phyloP scores from a whole-genome alignment of 2,888 invertebrate species.

The Hylaea fasciaria region DNA sequence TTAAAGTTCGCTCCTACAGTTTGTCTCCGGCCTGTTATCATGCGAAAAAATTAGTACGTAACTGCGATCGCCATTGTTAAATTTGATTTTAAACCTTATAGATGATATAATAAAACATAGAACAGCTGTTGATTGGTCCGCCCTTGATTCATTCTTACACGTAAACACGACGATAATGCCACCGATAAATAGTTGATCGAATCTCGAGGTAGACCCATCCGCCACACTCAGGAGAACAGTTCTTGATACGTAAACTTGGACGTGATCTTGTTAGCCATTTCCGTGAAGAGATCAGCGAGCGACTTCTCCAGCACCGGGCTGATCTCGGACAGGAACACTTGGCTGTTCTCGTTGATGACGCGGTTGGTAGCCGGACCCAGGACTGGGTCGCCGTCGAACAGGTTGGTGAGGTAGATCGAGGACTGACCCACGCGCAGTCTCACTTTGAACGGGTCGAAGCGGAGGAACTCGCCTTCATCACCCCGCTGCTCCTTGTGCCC shows the following conservation, averaged over 20 bases:
- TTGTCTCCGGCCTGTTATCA: too few species aligned
- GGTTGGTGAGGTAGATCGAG: conserved; percentile 86
- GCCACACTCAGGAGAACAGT: conserved; percentile 84
- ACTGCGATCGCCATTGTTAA: too few species aligned
- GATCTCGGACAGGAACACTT: conserved; percentile 88
- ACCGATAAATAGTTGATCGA: conserved; percentile 9
- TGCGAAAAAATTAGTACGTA: too few species aligned
- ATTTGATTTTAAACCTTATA: too few species aligned
- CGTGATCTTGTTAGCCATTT: conserved; percentile 89
- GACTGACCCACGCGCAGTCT: conserved; percentile 86
- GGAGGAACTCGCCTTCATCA: conserved; percentile 84
- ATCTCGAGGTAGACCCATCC: conserved; percentile 24
- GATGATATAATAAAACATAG: conserved; percentile 16
- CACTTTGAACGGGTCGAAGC: conserved; percentile 87
- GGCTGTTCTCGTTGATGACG: conserved; percentile 88
- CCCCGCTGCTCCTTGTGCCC: conserved; percentile 83
- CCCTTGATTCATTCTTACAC: too few species aligned
- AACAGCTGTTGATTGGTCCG: not conserved
- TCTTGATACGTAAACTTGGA: conserved; percentile 88
- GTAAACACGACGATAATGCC: not conserved
- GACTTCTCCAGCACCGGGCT: conserved; percentile 87
- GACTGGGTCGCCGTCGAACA: conserved; percentile 87
- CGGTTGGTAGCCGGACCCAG: conserved; percentile 88
- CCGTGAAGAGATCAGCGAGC: conserved; percentile 87
- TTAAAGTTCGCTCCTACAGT: too few species aligned